Base-by-base conservation (phyloP, 2,113 vertebrate species). In the Elephantulus edwardii region DNA sequence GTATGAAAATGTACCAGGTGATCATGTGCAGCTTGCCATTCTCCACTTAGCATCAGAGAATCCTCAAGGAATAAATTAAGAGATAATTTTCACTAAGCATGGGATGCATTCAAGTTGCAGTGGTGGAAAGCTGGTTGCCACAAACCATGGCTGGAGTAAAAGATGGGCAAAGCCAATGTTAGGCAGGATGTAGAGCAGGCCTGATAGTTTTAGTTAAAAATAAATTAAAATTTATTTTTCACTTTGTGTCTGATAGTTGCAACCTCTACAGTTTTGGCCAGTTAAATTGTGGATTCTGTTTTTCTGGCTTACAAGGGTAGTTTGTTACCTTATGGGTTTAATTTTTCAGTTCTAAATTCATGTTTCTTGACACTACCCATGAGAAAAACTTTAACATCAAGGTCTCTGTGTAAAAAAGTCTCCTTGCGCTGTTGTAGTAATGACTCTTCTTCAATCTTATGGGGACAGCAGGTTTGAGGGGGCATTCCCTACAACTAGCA, bases 351-450 rank as follows among this genome's bases (percentile, higher is more conserved):
- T 68, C 16, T 54, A 26, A 78, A 28, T 6, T 62, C n/a, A 11
- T 46, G 1, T 58, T 87, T 90, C 10, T 89, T 83, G 28, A 91
- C 54, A 74, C 19, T 33, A 52, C 66, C 12, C 60, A 35, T 38
- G n/a, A 68, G n/a, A 52, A 30, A 80, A 88, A 78, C 26, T n/a
- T 40, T 90, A 70, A 76, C 79, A 72, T 62, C 86, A n/a, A 92
- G 56, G 2, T 3, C 10, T 79, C 0, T 44, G 14, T 84, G 80
- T 84, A 30, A 60, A 79, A n/a, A 28, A 54, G n/a, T 44, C 5
- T 68, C 28, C 22, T 30, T 5, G 14, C 68, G 70, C 6, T 17
- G 8, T 11, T 85, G 1, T 86, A 68, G 42, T 9, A 86, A 7
- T 60, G 16, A 38, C 16, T 66, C 7, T 75, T 1, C 26, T 77